phyloP scores from a whole-genome alignment of 1,140 invertebrate genomes.

The Onthophagus taurus region DNA sequence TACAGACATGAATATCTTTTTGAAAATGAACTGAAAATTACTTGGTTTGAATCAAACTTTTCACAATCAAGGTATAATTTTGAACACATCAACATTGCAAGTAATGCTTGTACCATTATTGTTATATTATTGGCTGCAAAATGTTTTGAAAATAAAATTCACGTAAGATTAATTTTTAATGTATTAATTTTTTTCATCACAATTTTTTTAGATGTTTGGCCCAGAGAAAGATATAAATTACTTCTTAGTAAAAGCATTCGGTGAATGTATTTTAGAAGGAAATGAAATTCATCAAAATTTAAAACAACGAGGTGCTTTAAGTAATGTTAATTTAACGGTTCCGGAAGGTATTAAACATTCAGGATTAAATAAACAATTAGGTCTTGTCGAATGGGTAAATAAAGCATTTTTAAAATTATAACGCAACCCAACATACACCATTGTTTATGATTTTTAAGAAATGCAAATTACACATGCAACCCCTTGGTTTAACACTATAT shows the following conservation, averaged over 20 bases:
- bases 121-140: conserved; percentile 29
- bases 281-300: conserved; percentile 31
- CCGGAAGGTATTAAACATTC: conserved; percentile 32
- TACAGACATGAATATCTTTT: conserved; percentile 25
- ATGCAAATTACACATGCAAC: conserved; percentile 29
- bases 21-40: conserved; percentile 22
- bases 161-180: conserved; percentile 11
- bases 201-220: conserved; percentile 11
- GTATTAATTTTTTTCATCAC: background rate
- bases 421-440: background rate
- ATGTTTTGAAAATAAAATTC: conserved; percentile 21
- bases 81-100: conserved; percentile 24
- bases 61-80: conserved; percentile 32
- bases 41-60: conserved; percentile 32
- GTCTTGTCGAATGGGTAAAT: conserved; percentile 32
- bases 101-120: conserved; percentile 35
- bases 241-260: conserved; percentile 11
- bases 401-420: background rate
- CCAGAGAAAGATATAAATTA: conserved; percentile 14
- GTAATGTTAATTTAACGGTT: conserved; percentile 32
- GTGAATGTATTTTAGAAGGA: conserved; percentile 29
- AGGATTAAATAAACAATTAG: conserved; percentile 17
- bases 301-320: conserved; percentile 23
- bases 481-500: conserved; percentile 23
- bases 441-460: conserved; percentile 23